Evolutionary conservation across 2,888 invertebrate genomes (phyloP), one percentile per base, ranked within the genome.

Genomic region (Ichneumon xanthorius): DNA sequence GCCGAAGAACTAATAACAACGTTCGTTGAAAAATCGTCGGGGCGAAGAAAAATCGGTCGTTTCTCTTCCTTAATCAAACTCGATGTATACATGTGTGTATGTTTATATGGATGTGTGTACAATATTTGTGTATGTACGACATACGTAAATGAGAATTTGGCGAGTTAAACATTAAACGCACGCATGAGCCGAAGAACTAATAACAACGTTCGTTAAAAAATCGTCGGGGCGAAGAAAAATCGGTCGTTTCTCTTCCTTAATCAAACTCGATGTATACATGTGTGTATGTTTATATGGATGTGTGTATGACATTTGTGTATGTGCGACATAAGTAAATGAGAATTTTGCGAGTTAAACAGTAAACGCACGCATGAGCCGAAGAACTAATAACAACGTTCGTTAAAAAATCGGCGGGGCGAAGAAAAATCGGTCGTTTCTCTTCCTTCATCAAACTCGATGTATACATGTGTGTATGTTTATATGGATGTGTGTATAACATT

Each of bases 121-220:
- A 40, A 40, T 0, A 40, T 11, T 11, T 16, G 14, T 16, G 16
- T 22, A 50, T 6, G 14, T 26, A 0, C 16, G 16, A 6, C 11
- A 11, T 16, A 26, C 68, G 26, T 16, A 48, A 48, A 50, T 68
- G 68, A 50, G 30, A 68, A 68, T 68, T 68, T 50, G 19, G 26
- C 22, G 48, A 48, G 45, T 30, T 68, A 16, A 26, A 48, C 40
- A 22, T 4, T 11, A 30, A 2, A 58, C 22, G 26, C 58, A 26
- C 22, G 22, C 55, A 55, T 4, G 22, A 55, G 40, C 16, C 45
- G 37, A 37, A 1, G 7, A 37, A 37, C 1, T 9, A 7, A 37
- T 7, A 37, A 37, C 37, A 48, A 45, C 7, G 45, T 45, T 48
- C n/a, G 6, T 37, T 37, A 37, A 37, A 7, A 37, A 37, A 37